Percentiles rank a stretch among this genome's conserved stretches.
These are phyloP conservation scores for Polypedilum vanderplanki DNA, from an alignment of 1,140 invertebrate genomes.

Conservation along the genomic window DNA sequence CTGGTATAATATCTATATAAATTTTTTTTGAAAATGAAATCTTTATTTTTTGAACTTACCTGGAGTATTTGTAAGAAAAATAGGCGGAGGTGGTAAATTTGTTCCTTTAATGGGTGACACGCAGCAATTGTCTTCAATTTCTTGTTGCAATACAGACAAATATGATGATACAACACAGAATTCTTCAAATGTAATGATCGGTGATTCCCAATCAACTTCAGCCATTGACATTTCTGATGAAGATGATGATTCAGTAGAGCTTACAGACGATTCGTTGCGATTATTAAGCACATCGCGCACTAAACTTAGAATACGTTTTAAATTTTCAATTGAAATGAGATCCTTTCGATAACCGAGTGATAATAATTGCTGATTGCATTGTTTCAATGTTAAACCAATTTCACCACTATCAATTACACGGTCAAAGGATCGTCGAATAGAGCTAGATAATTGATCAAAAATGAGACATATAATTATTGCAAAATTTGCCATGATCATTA, in stretches of 20 bases:
- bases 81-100: conserved; percentile 43
- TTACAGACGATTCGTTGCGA: conserved; percentile 35
- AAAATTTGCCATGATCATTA: neutral
- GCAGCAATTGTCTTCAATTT: conserved; percentile 43
- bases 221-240: neutral
- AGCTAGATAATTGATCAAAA: conserved; percentile 33
- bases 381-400: conserved; percentile 39
- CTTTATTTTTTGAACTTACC: conserved; percentile 29
- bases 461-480: neutral
- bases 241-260: conserved; percentile 10
- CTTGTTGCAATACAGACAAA: conserved; percentile 42
- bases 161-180: conserved; percentile 43
- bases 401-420: conserved; percentile 33
- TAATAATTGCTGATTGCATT: conserved; percentile 44
- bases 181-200: conserved; percentile 41
- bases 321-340: conserved; percentile 43
- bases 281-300: conserved; percentile 30
- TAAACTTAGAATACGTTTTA: conserved; percentile 33
- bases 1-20: too few species aligned
- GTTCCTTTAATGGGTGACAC: conserved; percentile 44
- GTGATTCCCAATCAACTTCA: conserved; percentile 21
- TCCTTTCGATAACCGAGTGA: conserved; percentile 43
- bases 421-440: conserved; percentile 43
- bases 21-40: too few species aligned
- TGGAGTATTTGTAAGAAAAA: conserved; percentile 41